Base-by-base conservation (phyloP, 2,888 invertebrate species). In the Eutolmus rufibarbis region DNA sequence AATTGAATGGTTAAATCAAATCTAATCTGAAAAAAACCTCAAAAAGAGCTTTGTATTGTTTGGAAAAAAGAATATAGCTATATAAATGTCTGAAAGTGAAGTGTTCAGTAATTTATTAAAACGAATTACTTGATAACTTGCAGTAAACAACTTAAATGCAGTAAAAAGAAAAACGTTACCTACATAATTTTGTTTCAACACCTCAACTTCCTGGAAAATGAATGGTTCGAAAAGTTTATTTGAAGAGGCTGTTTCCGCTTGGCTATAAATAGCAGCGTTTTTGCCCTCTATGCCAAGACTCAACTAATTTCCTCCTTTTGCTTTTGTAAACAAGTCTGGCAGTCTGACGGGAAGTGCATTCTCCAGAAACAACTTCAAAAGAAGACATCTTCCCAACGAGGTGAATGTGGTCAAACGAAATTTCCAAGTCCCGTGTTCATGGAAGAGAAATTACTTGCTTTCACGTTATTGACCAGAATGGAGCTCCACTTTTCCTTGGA, bases 401-500 rank as follows among this genome's bases (percentile, higher is more conserved):
- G 66, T 66, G 66, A 23, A 23, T 28, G 66, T 66, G 66, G 66
- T 66, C 66, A 66, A 66, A 66, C 66, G 66, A 23, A 66, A 66
- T 66, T 23, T 66, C 66, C 66, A 66, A 19, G 9, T 23, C 66
- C 12, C 66, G 9, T 66, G 66, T 23, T 23, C 66, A 66, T 23
- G 8, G 23, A 66, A 56, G 28, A 81, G 28, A 56, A 81, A 81
- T 81, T 51, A 81, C 56, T 51, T 56, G 28, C 51, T 81, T 81
- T 56, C 56, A 81, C 31, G 12, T 51, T 81, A 51, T 81, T 81
- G 81, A 81, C 81, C 81, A 81, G 81, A 81, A 81, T 51, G 81
- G 66, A 31, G 51, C 56, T 81, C 28, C 34, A 14, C 28, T 46
- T 79, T 81, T 56, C 12, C 28, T 12, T 66, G 12, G 23, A 28